Evolutionary conservation across 2,113 vertebrate species (phyloP).

Genomic region (Grus americana): DNA sequence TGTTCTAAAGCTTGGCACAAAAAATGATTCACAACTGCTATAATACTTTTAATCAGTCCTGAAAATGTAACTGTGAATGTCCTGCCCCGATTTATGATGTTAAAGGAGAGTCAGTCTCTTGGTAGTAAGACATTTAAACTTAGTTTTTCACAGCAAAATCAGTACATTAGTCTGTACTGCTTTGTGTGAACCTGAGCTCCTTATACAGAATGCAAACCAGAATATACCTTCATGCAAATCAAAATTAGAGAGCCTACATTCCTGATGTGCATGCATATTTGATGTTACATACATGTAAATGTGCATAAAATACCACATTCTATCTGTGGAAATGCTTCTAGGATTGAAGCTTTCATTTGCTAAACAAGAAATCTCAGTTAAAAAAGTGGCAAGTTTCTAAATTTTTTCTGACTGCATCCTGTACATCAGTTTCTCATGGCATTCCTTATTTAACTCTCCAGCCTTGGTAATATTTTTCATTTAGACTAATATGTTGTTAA

Average conservation of each 20-base stretch:
- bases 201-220: neutral
- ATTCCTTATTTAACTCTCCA: neutral
- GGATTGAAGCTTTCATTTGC: neutral
- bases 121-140: neutral
- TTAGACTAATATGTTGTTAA: neutral
- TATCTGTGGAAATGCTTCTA: neutral
- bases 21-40: neutral
- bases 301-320: fast-evolving
- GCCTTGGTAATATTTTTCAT: neutral
- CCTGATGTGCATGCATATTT: neutral
- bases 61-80: neutral
- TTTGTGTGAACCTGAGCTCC: neutral
- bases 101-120: neutral
- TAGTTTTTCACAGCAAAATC: neutral
- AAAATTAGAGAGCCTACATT: neutral
- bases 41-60: neutral
- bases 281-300: neutral
- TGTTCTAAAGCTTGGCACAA: neutral
- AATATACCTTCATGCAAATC: neutral
- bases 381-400: neutral
- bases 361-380: neutral
- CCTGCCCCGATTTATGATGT: neutral
- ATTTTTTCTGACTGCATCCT: neutral
- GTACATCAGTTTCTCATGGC: neutral
- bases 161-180: neutral